Evolutionary conservation across 2,888 invertebrate species (phyloP), one percentile per base, ranked within the genome.

Genomic region (Ennomos fuscantarius): DNA sequence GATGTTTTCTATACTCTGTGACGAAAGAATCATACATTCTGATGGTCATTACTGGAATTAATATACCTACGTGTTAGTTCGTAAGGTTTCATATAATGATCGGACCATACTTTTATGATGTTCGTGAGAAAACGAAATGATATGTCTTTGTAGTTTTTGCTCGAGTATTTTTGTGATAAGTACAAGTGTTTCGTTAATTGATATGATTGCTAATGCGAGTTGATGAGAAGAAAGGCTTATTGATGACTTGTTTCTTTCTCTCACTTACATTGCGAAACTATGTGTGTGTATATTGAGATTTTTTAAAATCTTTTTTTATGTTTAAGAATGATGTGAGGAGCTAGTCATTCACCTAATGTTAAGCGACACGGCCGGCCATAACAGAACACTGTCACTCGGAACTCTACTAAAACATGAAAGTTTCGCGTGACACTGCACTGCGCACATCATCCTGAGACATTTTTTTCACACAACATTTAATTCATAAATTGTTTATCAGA

Each of bases 21-120:
- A 90, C 90, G 90, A 91, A 90, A 90, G 85, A 87, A 80, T 76
- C 81, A 81, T 82, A 24, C 84, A 80, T 84, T 84, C 85, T 75
- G 70, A 73, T 79, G 79, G 89, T 89, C 90, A 91, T 92, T 91
- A 91, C 78, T 86, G 77, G 91, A 89, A 92, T 92, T 91, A 92
- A 92, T 92, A 90, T 88, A 87, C 81, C 87, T 89, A 91, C 91
- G 91, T 91, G 91, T 85, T 74, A 86, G 91, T 84, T 91, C 91
- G 82, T 83, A 81, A 89, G 89, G 89, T 89, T 84, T 79, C 75
- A 67, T 61, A 65, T 89, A 89, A 90, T 89, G 82, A 88, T 82
- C 76, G 81, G 72, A 79, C 78, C 79, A 77, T 81, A 84, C 86
- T 89, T 89, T 90, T 90, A 81, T 84, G 80, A 78, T 75, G 78